Conservation (phyloP, 2,888 invertebrate species). For the Doris montereyensis region DNA sequence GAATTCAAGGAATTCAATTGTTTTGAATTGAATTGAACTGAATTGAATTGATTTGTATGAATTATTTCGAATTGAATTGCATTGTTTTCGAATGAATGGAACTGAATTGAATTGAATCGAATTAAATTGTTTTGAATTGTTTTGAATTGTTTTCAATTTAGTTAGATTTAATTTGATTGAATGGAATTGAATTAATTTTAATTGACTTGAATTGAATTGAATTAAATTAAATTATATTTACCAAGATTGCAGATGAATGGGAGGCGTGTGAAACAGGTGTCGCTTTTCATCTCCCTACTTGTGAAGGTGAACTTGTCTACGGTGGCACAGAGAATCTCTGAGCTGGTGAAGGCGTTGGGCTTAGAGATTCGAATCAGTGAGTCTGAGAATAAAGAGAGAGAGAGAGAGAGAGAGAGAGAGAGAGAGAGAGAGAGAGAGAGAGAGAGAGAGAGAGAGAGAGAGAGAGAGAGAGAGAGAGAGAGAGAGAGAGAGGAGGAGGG, state of each 20-base stretch:
- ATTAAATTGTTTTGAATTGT: too few species aligned
- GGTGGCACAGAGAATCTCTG: conserved; percentile 45
- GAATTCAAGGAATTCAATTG: too few species aligned
- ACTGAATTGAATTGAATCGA: too few species aligned
- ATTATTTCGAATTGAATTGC: too few species aligned
- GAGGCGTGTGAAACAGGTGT: conserved; percentile 45
- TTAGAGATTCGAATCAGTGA: conserved; percentile 19
- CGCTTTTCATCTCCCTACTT: conserved; percentile 39
- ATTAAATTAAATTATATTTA: conserved; percentile 28
- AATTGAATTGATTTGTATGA: too few species aligned
- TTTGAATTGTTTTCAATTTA: too few species aligned
- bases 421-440: conserved; percentile 12
- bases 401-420: neutral
- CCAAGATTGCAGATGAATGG: conserved; percentile 46
- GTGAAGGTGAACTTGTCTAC: conserved; percentile 39
- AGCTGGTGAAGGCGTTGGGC: conserved; percentile 32
- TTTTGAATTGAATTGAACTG: too few species aligned
- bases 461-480: neutral
- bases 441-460: conserved; percentile 5
- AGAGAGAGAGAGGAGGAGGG: neutral
- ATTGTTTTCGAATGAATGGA: too few species aligned
- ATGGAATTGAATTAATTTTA: too few species aligned
- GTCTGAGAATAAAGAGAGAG: conserved; percentile 18
- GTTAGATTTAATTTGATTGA: too few species aligned
- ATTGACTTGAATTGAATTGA: too few species aligned